Evolutionary conservation across 1,140 invertebrate genomes (phyloP).

Genomic region (Macrosteles quadrilineatus): DNA sequence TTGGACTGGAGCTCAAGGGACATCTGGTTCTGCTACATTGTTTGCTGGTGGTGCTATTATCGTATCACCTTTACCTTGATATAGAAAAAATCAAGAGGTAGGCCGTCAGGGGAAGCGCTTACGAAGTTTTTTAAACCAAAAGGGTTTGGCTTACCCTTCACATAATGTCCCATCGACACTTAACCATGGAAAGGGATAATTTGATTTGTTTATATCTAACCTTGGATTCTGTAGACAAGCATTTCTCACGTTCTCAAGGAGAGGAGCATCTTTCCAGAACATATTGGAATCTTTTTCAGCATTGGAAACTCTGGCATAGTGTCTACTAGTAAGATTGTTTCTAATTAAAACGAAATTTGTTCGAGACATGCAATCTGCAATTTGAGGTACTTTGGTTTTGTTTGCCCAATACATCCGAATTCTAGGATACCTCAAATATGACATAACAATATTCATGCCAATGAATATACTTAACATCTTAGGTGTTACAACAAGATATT

Average conservation of each 20-base stretch:
- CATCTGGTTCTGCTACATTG: too few relatives aligned
- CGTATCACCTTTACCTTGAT: slow-evolving; percentile 12
- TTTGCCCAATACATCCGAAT: slow-evolving; percentile 1
- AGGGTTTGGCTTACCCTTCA: too few relatives aligned
- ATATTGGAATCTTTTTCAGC: background rate
- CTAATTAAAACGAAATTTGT: background rate
- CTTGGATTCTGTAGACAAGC: too few relatives aligned
- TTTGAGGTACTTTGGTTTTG: slow-evolving; percentile 4
- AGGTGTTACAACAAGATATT: background rate
- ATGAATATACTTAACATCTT: background rate
- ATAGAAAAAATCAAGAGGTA: slow-evolving; percentile 10
- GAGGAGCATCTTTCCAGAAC: background rate
- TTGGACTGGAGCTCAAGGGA: too few relatives aligned
- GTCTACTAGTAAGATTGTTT: background rate
- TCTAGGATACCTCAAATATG: slow-evolving; percentile 5
- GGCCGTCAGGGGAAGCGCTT: too few relatives aligned
- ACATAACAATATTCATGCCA: background rate
- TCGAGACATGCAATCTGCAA: too few relatives aligned
- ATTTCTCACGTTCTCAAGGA: too few relatives aligned
- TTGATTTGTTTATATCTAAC: too few relatives aligned
- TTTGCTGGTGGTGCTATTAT: too few relatives aligned
- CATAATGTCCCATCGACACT: too few relatives aligned
- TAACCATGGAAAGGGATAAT: too few relatives aligned
- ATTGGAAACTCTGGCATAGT: background rate
- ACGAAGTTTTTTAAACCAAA: too few relatives aligned